Evolutionary conservation across 2,113 vertebrate genomes (phyloP).

Genomic region (Mugil cephalus): DNA sequence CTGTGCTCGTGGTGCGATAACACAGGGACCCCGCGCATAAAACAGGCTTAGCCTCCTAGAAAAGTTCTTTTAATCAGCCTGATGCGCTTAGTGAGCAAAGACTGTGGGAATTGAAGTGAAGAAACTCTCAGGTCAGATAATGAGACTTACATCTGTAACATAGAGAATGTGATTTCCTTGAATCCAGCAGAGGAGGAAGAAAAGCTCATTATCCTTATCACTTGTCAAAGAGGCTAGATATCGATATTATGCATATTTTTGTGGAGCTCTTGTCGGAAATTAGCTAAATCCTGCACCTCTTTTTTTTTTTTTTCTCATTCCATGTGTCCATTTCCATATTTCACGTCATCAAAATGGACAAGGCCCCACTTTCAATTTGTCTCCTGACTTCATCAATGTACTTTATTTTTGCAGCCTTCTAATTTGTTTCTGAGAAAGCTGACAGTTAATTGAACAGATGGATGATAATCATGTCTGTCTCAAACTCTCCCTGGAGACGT

Average conservation of each 20-base stretch:
- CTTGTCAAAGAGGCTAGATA: conserved; percentile 69
- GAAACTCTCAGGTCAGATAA: conserved; percentile 80
- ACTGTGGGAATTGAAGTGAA: conserved; percentile 78
- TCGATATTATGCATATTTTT: conserved; percentile 78
- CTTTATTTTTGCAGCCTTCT: conserved; percentile 48
- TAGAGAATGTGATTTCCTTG: conserved; percentile 73
- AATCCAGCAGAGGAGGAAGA: conserved; percentile 65
- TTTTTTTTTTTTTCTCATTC: conserved; percentile 22
- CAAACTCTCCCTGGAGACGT: conserved; percentile 53
- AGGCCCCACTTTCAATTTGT: conserved; percentile 60
- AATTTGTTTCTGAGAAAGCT: conserved; percentile 64
- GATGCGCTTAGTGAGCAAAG: conserved; percentile 77
- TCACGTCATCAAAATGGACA: conserved; percentile 40
- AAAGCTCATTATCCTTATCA: conserved; percentile 83
- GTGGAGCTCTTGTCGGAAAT: conserved; percentile 64
- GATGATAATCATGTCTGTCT: conserved; percentile 73
- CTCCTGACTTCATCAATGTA: conserved; percentile 43
- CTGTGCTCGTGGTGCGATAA: conserved; percentile 68
- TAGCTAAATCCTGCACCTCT: conserved; percentile 55
- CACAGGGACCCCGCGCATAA: conserved; percentile 54
- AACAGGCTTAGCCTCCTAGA: conserved; percentile 72
- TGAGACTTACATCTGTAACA: conserved; percentile 80
- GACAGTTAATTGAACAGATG: conserved; percentile 80
- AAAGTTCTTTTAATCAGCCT: conserved; percentile 79
- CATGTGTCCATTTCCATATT: conserved; percentile 60